phyloP scores from a whole-genome alignment of 1,140 invertebrate species.

The Drosophila pseudoobscura region DNA sequence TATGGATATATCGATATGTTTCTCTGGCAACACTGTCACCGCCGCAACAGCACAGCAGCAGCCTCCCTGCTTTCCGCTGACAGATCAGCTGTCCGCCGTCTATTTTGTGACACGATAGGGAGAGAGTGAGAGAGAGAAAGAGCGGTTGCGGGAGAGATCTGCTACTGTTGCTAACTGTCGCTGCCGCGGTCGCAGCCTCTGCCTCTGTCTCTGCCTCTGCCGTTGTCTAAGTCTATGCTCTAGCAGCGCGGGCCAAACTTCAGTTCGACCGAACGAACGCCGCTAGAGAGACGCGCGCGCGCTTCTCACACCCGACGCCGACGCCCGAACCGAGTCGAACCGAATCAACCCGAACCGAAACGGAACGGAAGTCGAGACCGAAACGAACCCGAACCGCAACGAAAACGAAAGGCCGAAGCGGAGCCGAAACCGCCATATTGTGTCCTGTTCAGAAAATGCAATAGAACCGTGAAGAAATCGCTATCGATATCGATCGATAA shows the following conservation, averaged over 20 bases:
- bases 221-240: conserved; percentile 32
- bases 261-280: conserved; percentile 78
- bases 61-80: neutral
- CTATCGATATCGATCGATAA: conserved; percentile 12
- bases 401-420: conserved; percentile 9
- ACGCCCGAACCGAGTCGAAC: conserved; percentile 14
- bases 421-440: conserved; percentile 16
- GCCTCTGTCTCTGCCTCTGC: conserved; percentile 4
- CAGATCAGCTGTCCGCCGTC: conserved; percentile 18
- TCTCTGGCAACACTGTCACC: no score
- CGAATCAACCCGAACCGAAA: conserved; percentile 19
- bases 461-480: conserved; percentile 9
- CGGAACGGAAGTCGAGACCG: conserved; percentile 10
- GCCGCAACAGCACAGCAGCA: no score
- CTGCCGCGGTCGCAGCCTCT: conserved; percentile 10
- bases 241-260: conserved; percentile 56
- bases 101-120: conserved; percentile 21
- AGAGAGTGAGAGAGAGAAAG: conserved; percentile 28
- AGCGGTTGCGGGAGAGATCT: conserved; percentile 8
- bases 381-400: conserved; percentile 23
- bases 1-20: conserved; percentile 4
- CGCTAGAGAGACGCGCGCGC: conserved; percentile 64
- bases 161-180: conserved; percentile 5
- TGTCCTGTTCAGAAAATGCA: conserved; percentile 12
- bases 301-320: conserved; percentile 31